Percentiles rank a stretch among this genome's conserved stretches.
Conservation (phyloP, 2,797 vertebrate species). For the Aythya fuligula region DNA sequence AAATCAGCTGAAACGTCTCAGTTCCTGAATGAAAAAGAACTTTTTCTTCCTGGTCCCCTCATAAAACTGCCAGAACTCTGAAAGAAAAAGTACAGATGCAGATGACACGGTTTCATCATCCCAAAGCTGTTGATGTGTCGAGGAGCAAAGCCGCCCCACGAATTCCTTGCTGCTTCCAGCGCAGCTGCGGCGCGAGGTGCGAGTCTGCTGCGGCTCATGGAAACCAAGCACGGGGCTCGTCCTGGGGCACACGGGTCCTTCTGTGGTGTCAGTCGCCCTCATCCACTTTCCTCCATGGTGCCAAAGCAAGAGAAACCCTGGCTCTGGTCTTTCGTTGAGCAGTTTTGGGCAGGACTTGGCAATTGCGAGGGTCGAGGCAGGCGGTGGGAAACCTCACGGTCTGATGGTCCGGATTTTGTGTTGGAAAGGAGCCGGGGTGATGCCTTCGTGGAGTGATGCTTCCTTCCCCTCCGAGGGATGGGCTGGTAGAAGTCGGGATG, state of each 20-base stretch:
- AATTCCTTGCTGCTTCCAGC: neutral
- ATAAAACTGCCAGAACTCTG: neutral
- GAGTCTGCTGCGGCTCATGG: neutral
- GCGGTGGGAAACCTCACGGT: neutral
- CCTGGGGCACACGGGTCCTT: neutral
- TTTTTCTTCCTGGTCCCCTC: neutral
- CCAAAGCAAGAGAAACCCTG: neutral
- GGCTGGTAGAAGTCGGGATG: fast-evolving
- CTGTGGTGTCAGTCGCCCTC: neutral
- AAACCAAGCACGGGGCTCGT: fast-evolving
- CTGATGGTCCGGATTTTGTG: neutral
- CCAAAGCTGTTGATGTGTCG: neutral
- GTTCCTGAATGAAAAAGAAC: neutral
- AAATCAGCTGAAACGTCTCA: neutral
- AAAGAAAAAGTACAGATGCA: neutral
- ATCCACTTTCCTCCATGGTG: neutral
- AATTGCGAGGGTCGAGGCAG: neutral
- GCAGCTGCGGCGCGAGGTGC: too few relatives aligned
- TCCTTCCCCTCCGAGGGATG: too few relatives aligned
- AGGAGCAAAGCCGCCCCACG: neutral
- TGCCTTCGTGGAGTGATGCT: neutral
- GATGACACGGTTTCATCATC: neutral
- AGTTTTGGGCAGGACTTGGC: neutral
- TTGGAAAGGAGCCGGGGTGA: neutral
- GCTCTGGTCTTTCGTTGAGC: neutral